Conservation (phyloP, 2,797 vertebrate genomes). For the Harpagifer antarcticus region DNA sequence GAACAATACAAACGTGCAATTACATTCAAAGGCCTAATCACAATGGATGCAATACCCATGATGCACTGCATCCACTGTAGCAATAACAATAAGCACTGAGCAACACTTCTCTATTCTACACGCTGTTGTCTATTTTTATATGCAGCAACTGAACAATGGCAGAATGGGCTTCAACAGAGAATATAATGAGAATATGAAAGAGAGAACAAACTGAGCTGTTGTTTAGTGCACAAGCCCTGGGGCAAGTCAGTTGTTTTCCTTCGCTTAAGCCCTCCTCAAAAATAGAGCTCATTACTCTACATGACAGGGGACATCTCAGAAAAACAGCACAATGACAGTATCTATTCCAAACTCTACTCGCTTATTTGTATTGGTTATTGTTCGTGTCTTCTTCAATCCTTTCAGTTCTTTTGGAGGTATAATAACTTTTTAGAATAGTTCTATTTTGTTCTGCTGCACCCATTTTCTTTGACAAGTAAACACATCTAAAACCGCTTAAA, state of each 20-base stretch:
- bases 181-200: conserved; percentile 42
- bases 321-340: conserved; percentile 24
- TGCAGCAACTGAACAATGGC: conserved; percentile 18
- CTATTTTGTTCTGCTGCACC: background rate
- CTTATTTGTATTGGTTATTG: conserved; percentile 23
- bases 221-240: conserved; percentile 18
- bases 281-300: conserved; percentile 58
- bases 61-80: conserved; percentile 2
- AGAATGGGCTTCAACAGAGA: conserved; percentile 21
- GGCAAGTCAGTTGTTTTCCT: conserved; percentile 30
- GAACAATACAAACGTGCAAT: conserved; percentile 12
- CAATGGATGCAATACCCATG: conserved; percentile 11
- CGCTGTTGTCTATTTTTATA: conserved; percentile 40
- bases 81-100: background rate
- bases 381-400: conserved; percentile 3
- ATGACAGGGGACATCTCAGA: conserved; percentile 21
- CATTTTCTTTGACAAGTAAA: background rate
- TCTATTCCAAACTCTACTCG: background rate
- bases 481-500: no score
- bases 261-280: conserved; percentile 26
- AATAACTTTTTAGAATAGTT: background rate
- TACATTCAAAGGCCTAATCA: background rate
- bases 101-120: background rate
- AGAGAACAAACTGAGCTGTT: conserved; percentile 22
- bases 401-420: background rate